Percentiles rank a stretch among this genome's conserved stretches.
Evolutionary conservation across 2,888 invertebrate species (phyloP).

Genomic region (Sphaerophoria rueppellii): DNA sequence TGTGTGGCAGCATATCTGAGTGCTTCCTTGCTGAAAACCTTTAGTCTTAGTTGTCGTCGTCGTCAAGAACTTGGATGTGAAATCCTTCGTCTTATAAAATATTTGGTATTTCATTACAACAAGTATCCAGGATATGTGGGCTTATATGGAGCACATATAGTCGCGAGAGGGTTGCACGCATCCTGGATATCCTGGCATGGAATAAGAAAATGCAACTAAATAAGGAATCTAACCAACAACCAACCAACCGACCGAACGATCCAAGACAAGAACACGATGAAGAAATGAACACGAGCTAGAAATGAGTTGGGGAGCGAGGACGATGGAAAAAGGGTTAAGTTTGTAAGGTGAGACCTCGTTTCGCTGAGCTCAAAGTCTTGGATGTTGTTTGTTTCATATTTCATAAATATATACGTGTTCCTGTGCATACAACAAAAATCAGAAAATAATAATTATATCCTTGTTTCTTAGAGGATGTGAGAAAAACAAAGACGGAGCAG

Average conservation of each 20-base stretch:
- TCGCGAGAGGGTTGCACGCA: constrained; percentile 63
- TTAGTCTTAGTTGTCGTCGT: not conserved
- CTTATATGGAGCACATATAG: constrained; percentile 43
- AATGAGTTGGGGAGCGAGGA: not conserved
- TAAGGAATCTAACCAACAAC: not conserved
- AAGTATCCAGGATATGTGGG: constrained; percentile 50
- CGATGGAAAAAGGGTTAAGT: constrained; percentile 48
- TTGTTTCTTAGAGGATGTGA: constrained; percentile 55
- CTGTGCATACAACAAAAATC: constrained; percentile 54
- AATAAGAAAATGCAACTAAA: constrained; percentile 33
- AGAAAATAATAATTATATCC: constrained; percentile 69
- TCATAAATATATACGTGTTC: constrained; percentile 37
- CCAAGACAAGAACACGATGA: not conserved
- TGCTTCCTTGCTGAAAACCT: constrained; percentile 47
- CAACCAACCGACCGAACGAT: not conserved
- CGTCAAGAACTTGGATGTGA: constrained; percentile 3
- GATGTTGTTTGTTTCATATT: constrained; percentile 64
- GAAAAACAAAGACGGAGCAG: not conserved
- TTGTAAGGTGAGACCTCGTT: constrained; percentile 45
- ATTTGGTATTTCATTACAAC: constrained; percentile 70
- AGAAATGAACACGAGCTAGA: not conserved
- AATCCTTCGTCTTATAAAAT: constrained; percentile 69
- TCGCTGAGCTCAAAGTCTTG: constrained; percentile 11
- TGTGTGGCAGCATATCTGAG: constrained; percentile 45
- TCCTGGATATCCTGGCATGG: constrained; percentile 28